Evolutionary conservation across 2,797 vertebrate species (phyloP).

Genomic region (Rhabdophis nuchalis): DNA sequence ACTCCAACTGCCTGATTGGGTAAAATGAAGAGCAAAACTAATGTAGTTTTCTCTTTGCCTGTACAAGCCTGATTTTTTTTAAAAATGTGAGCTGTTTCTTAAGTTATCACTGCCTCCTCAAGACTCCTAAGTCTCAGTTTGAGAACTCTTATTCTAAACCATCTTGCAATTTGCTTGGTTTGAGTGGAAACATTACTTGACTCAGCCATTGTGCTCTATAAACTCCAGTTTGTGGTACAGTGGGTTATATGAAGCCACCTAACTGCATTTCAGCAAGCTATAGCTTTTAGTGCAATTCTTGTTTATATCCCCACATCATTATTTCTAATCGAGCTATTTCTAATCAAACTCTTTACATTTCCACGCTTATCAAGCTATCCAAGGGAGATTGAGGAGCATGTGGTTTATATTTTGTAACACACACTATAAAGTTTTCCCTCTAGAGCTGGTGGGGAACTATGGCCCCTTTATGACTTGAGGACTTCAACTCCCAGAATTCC

Average conservation of each 20-base stretch:
- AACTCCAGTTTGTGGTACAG: background rate
- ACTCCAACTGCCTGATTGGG: background rate
- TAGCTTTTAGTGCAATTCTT: background rate
- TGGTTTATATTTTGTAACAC: background rate
- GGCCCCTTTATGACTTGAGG: too few species aligned
- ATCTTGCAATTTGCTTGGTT: background rate
- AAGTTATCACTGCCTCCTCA: background rate
- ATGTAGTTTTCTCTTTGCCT: background rate
- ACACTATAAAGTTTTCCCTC: background rate
- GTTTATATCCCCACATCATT: background rate
- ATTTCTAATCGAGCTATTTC: background rate
- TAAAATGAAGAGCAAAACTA: background rate
- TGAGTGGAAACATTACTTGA: background rate
- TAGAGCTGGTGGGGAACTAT: too few species aligned
- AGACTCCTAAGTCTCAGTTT: background rate
- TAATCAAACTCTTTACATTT: background rate
- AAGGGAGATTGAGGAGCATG: background rate
- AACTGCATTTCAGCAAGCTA: background rate
- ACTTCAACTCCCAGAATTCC: too few species aligned
- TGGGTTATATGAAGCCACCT: background rate
- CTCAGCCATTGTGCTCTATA: background rate
- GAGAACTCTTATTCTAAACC: background rate
- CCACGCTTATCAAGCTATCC: background rate
- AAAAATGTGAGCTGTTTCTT: background rate
- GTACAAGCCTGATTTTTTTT: background rate